Percentiles rank a stretch among this genome's conserved stretches.
Conservation (phyloP, 2,888 invertebrate genomes). For the Dryobotodes eremita region DNA sequence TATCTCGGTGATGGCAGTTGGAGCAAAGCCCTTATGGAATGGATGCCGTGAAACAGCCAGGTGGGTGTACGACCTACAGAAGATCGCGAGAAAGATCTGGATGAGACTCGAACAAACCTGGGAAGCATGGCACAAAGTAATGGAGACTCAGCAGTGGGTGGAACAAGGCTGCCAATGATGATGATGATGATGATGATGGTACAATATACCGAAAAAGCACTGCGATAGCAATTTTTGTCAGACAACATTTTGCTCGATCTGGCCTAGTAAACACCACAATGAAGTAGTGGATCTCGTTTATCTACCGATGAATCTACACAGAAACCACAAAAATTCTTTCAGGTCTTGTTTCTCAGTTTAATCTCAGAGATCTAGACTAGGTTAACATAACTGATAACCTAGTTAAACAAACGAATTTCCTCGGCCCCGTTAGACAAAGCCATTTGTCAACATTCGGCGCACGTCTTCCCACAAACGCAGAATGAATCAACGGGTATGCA, state of each 20-base stretch:
- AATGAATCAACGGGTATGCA: constrained; percentile 55
- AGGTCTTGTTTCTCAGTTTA: not conserved
- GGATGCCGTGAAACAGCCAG: no score
- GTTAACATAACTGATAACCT: constrained; percentile 56
- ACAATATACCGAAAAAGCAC: not conserved
- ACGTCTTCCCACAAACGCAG: constrained; percentile 51
- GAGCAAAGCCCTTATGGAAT: no score
- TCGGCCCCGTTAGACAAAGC: constrained; percentile 54
- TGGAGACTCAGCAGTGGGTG: no score
- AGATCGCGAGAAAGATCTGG: no score
- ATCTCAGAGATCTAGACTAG: constrained; percentile 44
- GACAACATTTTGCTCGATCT: not conserved
- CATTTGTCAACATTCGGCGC: constrained; percentile 61
- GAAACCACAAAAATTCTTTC: not conserved
- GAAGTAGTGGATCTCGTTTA: not conserved
- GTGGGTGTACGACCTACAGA: no score
- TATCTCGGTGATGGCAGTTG: not conserved
- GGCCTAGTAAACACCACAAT: not conserved
- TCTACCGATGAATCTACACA: no score
- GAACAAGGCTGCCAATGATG: no score
- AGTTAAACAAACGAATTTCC: constrained; percentile 50
- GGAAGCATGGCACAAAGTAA: no score
- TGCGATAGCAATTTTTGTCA: not conserved
- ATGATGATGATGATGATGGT: no score
- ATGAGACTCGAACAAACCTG: no score